Conservation (phyloP, 2,888 invertebrate genomes). For the Idaea aversata region DNA sequence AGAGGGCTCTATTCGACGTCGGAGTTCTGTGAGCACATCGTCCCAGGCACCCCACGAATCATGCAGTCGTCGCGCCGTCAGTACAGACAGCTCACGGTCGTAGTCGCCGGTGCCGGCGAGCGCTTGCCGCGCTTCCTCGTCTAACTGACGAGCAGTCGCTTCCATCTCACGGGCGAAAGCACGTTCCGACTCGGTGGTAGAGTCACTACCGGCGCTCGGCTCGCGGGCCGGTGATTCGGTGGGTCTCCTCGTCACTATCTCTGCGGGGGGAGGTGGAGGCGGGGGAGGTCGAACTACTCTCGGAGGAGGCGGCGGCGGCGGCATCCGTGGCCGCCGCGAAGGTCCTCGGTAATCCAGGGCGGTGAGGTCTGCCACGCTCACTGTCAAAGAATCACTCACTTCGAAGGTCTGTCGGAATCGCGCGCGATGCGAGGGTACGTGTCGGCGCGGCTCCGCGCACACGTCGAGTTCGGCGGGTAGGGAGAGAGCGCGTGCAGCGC, state of each 20-base stretch:
- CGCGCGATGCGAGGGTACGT: slow-evolving; percentile 53
- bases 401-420: slow-evolving; percentile 73
- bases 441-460: slow-evolving; percentile 69
- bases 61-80: slow-evolving; percentile 72
- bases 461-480: slow-evolving; percentile 85
- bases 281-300: slow-evolving; percentile 44
- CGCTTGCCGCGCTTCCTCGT: slow-evolving; percentile 63
- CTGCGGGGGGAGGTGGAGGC: slow-evolving; percentile 54
- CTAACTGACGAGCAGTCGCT: slow-evolving; percentile 66
- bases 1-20: slow-evolving; percentile 64
- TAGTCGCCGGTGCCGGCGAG: slow-evolving; percentile 78
- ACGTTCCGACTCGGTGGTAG: slow-evolving; percentile 72
- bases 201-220: slow-evolving; percentile 71
- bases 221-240: slow-evolving; percentile 56
- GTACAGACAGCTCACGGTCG: slow-evolving; percentile 78
- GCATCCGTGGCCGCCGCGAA: slow-evolving; percentile 61
- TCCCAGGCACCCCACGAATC: slow-evolving; percentile 78
- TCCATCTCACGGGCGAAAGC: slow-evolving; percentile 74
- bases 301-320: slow-evolving; percentile 61
- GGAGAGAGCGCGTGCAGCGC: slow-evolving; percentile 69
- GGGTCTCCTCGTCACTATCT: slow-evolving; percentile 40
- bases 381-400: slow-evolving; percentile 75
- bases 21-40: slow-evolving; percentile 71
- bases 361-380: slow-evolving; percentile 83
- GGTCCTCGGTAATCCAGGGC: slow-evolving; percentile 78